These are phyloP conservation scores for Agonopterix subpropinquella DNA, from an alignment of 2,888 invertebrate species.

Conservation along the genomic window DNA sequence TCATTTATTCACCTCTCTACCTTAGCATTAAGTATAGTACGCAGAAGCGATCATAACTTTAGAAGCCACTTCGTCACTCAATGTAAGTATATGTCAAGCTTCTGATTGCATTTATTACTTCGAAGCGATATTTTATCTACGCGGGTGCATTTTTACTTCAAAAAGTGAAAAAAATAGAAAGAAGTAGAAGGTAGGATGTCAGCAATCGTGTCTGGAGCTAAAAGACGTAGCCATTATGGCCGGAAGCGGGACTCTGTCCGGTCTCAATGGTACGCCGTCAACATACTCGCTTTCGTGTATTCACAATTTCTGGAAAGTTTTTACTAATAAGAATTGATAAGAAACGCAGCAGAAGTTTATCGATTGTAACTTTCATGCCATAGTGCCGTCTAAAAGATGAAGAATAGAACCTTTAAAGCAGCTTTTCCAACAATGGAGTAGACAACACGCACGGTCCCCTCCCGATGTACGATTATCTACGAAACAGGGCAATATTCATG, in stretches of 20 bases:
- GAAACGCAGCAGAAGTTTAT: conserved; percentile 74
- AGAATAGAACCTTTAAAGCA: conserved; percentile 74
- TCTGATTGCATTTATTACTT: conserved; percentile 58
- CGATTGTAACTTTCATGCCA: conserved; percentile 75
- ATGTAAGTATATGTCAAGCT: conserved; percentile 53
- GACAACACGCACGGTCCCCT: conserved; percentile 72
- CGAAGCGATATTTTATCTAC: conserved; percentile 67
- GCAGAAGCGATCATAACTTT: conserved; percentile 59
- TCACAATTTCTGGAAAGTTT: conserved; percentile 66
- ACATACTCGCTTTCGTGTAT: conserved; percentile 64
- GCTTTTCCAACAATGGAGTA: conserved; percentile 75
- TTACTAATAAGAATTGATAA: conserved; percentile 70
- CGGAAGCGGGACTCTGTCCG: conserved; percentile 54
- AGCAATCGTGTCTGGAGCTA: conserved; percentile 70
- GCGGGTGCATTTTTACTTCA: conserved; percentile 69
- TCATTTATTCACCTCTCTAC: conserved; percentile 41
- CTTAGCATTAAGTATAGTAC: conserved; percentile 58
- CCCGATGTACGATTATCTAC: conserved; percentile 70
- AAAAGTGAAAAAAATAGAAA: conserved; percentile 64
- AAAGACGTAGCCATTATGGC: conserved; percentile 58
- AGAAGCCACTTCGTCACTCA: conserved; percentile 55
- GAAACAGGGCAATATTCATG: conserved; percentile 70
- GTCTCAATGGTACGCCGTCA: conserved; percentile 51
- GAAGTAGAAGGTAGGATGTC: conserved; percentile 66
- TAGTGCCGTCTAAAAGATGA: conserved; percentile 75